These are phyloP conservation scores for Hemitrygon akajei DNA, from an alignment of 2,797 vertebrate genomes.

Conservation along the genomic window DNA sequence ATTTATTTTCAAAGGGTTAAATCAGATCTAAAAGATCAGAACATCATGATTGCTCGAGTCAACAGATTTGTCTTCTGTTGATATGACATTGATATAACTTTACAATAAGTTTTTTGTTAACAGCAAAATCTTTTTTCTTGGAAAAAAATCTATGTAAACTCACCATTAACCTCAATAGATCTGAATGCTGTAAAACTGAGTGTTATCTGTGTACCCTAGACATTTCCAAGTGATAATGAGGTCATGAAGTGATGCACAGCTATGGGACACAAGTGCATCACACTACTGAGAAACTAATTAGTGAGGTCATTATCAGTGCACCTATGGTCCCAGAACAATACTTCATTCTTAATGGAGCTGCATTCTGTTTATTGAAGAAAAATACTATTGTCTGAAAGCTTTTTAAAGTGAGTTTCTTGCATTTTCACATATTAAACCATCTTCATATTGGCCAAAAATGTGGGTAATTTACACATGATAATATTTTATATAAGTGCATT, in stretches of 20 bases:
- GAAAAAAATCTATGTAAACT: not conserved
- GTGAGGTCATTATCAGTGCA: constrained; percentile 30
- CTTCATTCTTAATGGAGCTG: constrained; percentile 26
- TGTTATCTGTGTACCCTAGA: constrained; percentile 24
- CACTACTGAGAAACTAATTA: constrained; percentile 35
- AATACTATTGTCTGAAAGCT: not conserved
- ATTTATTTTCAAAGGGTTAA: not conserved
- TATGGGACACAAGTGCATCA: constrained; percentile 22
- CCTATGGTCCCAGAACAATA: constrained; percentile 15
- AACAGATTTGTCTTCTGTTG: not conserved
- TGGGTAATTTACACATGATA: not conserved
- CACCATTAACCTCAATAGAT: constrained; percentile 36
- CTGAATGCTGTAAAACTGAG: constrained; percentile 31
- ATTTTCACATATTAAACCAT: not conserved
- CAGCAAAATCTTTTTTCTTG: not conserved
- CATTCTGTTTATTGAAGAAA: not conserved
- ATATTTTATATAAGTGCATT: not conserved
- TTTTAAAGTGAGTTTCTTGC: not conserved
- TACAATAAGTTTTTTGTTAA: not conserved
- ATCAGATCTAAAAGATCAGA: not conserved
- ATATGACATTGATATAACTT: not conserved
- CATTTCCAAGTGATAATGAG: constrained; percentile 36
- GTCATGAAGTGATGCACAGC: constrained; percentile 34
- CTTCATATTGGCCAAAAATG: not conserved
- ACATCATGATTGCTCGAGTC: not conserved